These are phyloP conservation scores for Ctenoplectra terminalis DNA, from an alignment of 1,140 invertebrate species.

Conservation along the genomic window DNA sequence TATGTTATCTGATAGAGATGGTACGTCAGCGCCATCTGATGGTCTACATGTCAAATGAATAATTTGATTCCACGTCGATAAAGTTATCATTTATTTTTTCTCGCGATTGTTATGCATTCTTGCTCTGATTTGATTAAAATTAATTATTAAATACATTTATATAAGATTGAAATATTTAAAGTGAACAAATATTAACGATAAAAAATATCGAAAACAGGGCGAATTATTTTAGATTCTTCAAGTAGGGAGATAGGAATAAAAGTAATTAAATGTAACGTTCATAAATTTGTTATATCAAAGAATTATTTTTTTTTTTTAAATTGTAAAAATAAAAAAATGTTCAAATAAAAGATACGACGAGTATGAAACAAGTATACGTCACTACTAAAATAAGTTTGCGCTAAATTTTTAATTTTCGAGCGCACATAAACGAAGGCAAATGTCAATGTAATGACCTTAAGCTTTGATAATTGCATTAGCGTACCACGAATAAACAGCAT, in stretches of 20 bases:
- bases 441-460: conserved; percentile 28
- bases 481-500: conserved; percentile 43
- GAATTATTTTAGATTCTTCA: not conserved
- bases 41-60: not conserved
- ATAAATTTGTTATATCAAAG: not conserved
- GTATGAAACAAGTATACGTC: not conserved
- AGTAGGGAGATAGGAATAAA: not conserved
- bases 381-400: not conserved
- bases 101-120: not conserved
- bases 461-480: conserved; percentile 29
- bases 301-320: not conserved
- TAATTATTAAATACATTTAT: not conserved
- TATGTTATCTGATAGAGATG: not conserved
- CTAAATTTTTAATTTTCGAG: not conserved
- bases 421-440: not conserved
- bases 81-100: not conserved
- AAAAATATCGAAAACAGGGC: not conserved
- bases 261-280: not conserved
- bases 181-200: not conserved
- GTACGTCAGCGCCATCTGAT: conserved; percentile 24
- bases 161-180: not conserved
- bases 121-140: not conserved
- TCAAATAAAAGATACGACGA: not conserved
- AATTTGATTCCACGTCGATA: conserved; percentile 37
- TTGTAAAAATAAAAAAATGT: not conserved